A percentile compares a stretch with the other conserved stretches of the same genome.
phyloP scores from a whole-genome alignment of 2,888 invertebrate genomes.

The Seladonia tumulorum region DNA sequence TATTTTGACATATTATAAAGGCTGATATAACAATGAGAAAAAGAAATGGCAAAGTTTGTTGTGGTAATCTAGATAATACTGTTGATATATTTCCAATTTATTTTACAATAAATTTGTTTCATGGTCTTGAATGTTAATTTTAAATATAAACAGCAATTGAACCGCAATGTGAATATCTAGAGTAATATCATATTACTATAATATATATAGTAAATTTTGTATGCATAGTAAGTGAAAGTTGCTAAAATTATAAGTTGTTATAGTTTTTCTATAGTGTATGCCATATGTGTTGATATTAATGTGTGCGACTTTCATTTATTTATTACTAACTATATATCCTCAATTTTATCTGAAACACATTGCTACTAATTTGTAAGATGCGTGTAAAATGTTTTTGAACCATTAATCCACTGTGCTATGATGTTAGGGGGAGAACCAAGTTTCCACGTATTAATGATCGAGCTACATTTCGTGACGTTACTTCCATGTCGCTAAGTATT shows the following conservation, averaged over 20 bases:
- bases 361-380: constrained; percentile 77
- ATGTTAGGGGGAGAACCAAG: constrained; percentile 70
- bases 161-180: constrained; percentile 81
- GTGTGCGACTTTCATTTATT: constrained; percentile 79
- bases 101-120: not conserved
- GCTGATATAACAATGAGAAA: constrained; percentile 54
- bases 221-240: constrained; percentile 81
- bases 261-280: constrained; percentile 26
- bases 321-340: constrained; percentile 70
- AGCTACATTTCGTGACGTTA: constrained; percentile 72
- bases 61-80: constrained; percentile 18
- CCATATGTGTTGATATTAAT: constrained; percentile 17
- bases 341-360: constrained; percentile 73
- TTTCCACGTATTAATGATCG: constrained; percentile 69
- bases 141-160: constrained; percentile 69
- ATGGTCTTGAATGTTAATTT: constrained; percentile 6
- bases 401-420: constrained; percentile 71
- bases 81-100: constrained; percentile 23
- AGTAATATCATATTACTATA: constrained; percentile 80
- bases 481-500: constrained; percentile 82
- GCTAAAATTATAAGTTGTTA: constrained; percentile 56
- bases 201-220: constrained; percentile 80
- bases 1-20: constrained; percentile 57
- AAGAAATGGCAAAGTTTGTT: constrained; percentile 11
- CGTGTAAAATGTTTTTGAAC: constrained; percentile 71